Conservation (phyloP, 2,113 vertebrate species). For the Syngnathus floridae region DNA sequence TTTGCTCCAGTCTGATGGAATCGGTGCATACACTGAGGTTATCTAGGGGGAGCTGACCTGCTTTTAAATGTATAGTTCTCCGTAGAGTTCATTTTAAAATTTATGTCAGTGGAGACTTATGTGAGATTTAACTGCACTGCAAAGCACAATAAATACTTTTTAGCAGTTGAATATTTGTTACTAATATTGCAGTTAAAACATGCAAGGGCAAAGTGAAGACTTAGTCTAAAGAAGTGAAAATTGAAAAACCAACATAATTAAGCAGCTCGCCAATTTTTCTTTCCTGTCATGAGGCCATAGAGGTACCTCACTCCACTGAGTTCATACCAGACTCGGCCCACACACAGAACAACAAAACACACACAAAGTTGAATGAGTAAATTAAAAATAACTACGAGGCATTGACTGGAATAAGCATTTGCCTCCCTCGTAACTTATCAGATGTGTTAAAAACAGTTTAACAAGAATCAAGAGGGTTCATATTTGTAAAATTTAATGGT, state of each 20-base stretch:
- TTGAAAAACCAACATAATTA: neutral
- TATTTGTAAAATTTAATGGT: neutral
- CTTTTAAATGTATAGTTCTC: conserved; percentile 35
- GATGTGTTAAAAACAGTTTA: neutral
- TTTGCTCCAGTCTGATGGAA: conserved; percentile 40
- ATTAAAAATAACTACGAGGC: neutral
- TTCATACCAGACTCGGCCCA: neutral
- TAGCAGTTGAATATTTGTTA: neutral
- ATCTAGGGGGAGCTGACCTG: conserved; percentile 49
- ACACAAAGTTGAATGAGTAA: neutral
- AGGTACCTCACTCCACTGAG: neutral
- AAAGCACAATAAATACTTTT: conserved; percentile 25
- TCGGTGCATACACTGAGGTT: conserved; percentile 46
- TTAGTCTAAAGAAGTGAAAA: neutral
- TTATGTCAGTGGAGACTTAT: conserved; percentile 29
- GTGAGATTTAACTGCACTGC: conserved; percentile 29
- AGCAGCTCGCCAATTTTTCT: neutral
- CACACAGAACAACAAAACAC: neutral
- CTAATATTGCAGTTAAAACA: neutral
- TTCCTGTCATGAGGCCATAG: too few relatives aligned
- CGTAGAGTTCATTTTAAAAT: conserved; percentile 17
- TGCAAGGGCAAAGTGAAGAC: neutral
- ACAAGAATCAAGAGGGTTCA: neutral
- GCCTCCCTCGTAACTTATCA: neutral
- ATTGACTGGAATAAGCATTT: neutral